Percentiles rank a stretch among this genome's conserved stretches.
phyloP scores from a whole-genome alignment of 2,113 vertebrate genomes.

The Parus major region DNA sequence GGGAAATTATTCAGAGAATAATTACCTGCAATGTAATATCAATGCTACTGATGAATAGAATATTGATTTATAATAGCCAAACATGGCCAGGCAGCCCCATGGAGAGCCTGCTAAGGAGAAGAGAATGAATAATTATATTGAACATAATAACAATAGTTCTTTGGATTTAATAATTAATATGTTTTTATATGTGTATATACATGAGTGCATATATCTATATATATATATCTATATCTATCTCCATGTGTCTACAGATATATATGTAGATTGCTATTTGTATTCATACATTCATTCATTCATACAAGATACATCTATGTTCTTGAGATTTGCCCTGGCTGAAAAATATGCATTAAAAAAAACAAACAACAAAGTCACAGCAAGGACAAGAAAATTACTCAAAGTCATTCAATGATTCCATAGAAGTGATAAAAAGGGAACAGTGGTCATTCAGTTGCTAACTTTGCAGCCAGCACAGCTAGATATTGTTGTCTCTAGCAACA shows the following conservation, averaged over 20 bases:
- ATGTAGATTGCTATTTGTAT: neutral
- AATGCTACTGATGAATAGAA: neutral
- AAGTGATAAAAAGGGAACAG: neutral
- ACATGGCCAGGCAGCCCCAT: neutral
- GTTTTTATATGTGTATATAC: neutral
- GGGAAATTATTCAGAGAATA: neutral
- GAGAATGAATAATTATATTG: neutral
- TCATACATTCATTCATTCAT: neutral
- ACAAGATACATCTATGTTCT: neutral
- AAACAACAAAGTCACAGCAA: neutral
- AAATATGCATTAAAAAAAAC: neutral
- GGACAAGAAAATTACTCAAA: neutral
- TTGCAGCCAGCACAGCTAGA: neutral
- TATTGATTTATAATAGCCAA: neutral
- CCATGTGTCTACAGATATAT: fast-evolving
- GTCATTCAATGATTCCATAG: neutral
- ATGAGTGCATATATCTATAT: neutral
- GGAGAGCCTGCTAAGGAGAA: neutral
- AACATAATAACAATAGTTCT: neutral
- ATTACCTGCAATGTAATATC: neutral
- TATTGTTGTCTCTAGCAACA: neutral
- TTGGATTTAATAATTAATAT: neutral
- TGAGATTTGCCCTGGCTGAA: neutral
- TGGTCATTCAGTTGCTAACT: neutral
- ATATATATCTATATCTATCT: neutral